Base-by-base conservation (phyloP, 2,113 vertebrate species). In the Urocolius indicus region DNA sequence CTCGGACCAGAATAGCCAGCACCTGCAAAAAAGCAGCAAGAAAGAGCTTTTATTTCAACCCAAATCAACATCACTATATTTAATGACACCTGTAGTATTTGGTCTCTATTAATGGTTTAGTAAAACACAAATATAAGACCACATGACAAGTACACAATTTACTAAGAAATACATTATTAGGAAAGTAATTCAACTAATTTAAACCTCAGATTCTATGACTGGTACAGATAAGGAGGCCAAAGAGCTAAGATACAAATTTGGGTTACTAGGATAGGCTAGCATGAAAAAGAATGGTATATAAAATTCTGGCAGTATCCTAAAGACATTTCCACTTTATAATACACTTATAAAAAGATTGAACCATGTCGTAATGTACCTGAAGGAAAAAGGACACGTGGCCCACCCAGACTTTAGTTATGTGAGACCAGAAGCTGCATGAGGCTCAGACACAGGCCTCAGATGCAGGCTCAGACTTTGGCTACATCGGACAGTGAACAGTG, bases 1-100 rank as follows among this genome's bases (percentile, higher is more conserved):
- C 98, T 59, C 97, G 95, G 23, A 99, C 99, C 79, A 99, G 97
- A 90, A 99, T 98, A 96, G 98, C 96, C 49, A 99, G 96, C 38
- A 99, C 98, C 99, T 99, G 96, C 34, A 54, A 84, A 32, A 34
- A 74, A 75, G 78, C 23, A 91, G 20, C 23, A 83, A 13, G 18
- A 83, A 27, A 75, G 13, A 79, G 9, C 2, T 62, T 57, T 81
- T 30, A 72, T 78, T 89, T 89, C 48, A 67, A 41, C 13, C 55
- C n/a, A 59, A 59, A 79, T 67, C 32, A 80, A 43, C 22, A 51
- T 30, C 48, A 41, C 16, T 29, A 55, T 68, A 43, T 41, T n/a
- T 15, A 78, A 69, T 20, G 13, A 17, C 30, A 80, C 27, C 16
- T 68, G 38, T 36, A 92, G 43, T 36, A 69, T 61, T 16, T 76